Conservation (phyloP, 2,113 vertebrate species). For the Urocitellus parryii region DNA sequence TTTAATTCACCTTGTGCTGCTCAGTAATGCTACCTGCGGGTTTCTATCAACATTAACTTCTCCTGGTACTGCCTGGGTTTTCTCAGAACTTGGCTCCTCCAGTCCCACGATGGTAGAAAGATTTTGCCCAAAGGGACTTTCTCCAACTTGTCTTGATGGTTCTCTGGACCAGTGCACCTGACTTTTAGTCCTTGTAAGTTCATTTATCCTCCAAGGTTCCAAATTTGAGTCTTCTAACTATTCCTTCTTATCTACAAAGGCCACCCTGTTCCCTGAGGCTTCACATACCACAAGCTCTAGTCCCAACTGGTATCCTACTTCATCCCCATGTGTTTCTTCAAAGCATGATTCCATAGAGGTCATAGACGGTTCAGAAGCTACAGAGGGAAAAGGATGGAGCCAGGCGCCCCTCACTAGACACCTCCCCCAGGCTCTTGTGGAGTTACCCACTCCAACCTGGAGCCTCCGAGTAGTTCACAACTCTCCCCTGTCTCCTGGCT, state of each 20-base stretch:
- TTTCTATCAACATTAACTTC: neutral
- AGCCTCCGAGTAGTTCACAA: neutral
- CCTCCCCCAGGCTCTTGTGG: neutral
- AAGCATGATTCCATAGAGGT: neutral
- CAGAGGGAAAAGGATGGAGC: neutral
- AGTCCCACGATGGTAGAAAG: neutral
- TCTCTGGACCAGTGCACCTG: neutral
- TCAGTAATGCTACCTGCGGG: neutral
- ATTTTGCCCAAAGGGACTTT: neutral
- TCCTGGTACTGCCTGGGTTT: neutral
- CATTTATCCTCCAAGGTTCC: neutral
- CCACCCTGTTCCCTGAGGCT: neutral
- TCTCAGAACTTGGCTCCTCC: neutral
- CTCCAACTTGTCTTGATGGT: neutral
- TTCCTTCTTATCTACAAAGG: too few species aligned
- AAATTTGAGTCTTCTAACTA: neutral
- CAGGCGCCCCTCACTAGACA: accelerated
- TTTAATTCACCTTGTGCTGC: neutral
- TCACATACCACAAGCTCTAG: neutral
- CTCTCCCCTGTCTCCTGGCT: neutral
- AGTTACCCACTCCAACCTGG: accelerated
- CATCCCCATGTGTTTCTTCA: neutral
- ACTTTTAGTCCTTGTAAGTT: neutral
- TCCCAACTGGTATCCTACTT: neutral
- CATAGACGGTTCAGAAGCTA: neutral